Evolutionary conservation across 2,113 vertebrate genomes (phyloP), one percentile per base, ranked within the genome.

Genomic region (Lepus europaeus): DNA sequence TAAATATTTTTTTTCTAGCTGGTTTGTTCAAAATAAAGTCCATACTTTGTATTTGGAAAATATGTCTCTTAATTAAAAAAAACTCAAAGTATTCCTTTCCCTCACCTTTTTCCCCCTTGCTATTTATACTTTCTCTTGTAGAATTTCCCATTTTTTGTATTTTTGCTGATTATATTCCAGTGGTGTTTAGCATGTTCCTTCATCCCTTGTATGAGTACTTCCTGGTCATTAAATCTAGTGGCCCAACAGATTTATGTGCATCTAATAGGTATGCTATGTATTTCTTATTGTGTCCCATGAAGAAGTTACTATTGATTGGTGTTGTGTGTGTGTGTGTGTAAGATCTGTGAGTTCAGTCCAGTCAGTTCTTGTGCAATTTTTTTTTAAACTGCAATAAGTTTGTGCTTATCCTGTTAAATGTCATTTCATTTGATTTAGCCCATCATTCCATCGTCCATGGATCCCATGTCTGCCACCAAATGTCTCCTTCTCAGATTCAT

Each of bases 371-470:
- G 17, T 63, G 13, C 29, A 78, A 64, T 6, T 45, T 45, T 45
- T 45, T 45, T 45, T 91, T 66, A 72, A 45, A 90, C 69, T 80
- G 64, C 61, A 95, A 70, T 82, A 77, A 88, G 92, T 90, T 39
- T 94, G 61, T 89, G 16, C 23, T 93, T 94, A 78, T 77, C 45
- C 49, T 95, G 69, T 96, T 90, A 92, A 90, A 95, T 96, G 66
- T 96, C 66, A 93, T 97, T 66, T 96, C 83, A 96, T 93, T 96
- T 94, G 82, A 93, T 94, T 94, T 93, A 93, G 87, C 73, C 81
- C 73, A 90, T 95, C 87, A 95, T 95, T 94, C 70, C 93, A 90
- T 93, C 22, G 2, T 84, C 96, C 19, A 6, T 93, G 87, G 93
- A 95, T 97, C 29, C 81, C 73, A 95, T 93, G 64, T 96, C 45